These are phyloP conservation scores for Patella depressa DNA, from an alignment of 2,888 invertebrate species.

Conservation along the genomic window DNA sequence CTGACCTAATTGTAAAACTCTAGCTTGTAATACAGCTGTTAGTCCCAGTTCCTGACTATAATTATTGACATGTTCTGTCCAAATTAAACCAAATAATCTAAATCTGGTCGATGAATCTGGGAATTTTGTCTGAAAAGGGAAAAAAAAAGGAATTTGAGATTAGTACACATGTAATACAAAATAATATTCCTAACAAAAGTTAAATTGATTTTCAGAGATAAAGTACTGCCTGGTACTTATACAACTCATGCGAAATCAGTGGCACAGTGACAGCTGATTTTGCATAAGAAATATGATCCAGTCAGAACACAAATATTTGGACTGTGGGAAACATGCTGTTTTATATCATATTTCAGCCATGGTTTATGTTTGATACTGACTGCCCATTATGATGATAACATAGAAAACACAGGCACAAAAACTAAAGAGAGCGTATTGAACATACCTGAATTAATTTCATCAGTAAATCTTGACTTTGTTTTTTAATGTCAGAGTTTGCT, in stretches of 20 bases:
- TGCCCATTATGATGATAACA: too few species aligned
- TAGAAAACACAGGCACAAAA: constrained; percentile 22
- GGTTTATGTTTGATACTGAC: too few species aligned
- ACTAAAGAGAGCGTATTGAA: not conserved
- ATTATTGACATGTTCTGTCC: constrained; percentile 50
- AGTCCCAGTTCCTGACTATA: constrained; percentile 34
- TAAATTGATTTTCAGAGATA: too few species aligned
- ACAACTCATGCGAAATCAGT: too few species aligned
- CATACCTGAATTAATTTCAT: constrained; percentile 70
- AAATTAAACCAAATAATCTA: constrained; percentile 53
- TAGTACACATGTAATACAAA: too few species aligned
- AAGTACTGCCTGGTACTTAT: too few species aligned
- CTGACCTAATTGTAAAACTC: constrained; percentile 48
- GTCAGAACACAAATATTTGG: too few species aligned
- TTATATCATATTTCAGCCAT: too few species aligned
- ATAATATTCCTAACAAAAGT: too few species aligned
- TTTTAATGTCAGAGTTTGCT: constrained; percentile 25
- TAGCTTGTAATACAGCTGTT: constrained; percentile 43
- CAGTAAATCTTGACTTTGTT: constrained; percentile 74
- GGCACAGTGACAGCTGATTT: too few species aligned
- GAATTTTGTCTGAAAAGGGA: constrained; percentile 38
- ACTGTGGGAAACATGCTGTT: too few species aligned
- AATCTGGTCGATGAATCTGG: constrained; percentile 33
- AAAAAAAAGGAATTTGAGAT: not conserved
- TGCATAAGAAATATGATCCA: too few species aligned